phyloP scores from a whole-genome alignment of 2,888 invertebrate genomes.

The Drepanosiphum platanoidis region DNA sequence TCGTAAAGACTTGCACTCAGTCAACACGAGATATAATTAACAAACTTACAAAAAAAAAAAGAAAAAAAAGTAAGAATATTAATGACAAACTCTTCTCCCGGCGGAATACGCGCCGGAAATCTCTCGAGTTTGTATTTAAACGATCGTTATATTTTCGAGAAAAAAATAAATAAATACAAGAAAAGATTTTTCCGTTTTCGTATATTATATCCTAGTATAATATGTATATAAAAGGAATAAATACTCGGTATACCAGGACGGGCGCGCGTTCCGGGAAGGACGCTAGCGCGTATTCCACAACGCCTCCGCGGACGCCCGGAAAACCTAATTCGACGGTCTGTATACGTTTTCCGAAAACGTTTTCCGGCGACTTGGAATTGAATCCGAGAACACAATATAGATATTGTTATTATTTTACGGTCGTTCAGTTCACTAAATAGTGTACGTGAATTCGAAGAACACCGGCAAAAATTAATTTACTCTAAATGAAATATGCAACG shows the following conservation, averaged over 20 bases:
- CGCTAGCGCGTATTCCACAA: not conserved
- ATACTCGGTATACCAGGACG: not conserved
- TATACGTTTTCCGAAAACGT: not conserved
- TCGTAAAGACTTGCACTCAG: conserved; percentile 20
- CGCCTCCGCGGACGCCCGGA: not conserved
- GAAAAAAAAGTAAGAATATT: conserved; percentile 1
- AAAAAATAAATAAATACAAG: not conserved
- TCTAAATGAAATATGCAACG: not conserved
- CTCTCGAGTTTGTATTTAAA: conserved; percentile 7
- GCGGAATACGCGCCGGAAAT: conserved; percentile 7
- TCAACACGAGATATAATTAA: conserved; percentile 47
- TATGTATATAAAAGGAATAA: not conserved
- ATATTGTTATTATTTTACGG: not conserved
- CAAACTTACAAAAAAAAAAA: conserved; percentile 9
- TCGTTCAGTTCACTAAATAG: not conserved
- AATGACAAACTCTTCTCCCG: conserved; percentile 24
- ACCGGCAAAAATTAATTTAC: not conserved
- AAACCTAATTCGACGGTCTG: not conserved
- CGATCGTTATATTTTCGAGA: not conserved
- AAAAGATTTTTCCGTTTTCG: not conserved
- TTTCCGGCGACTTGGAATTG: not conserved
- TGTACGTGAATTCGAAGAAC: not conserved
- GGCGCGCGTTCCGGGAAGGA: not conserved
- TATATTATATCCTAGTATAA: too few species aligned
- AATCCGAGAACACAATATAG: not conserved